Evolutionary conservation across 1,140 invertebrate species (phyloP), one percentile per base, ranked within the genome.

Genomic region (Teleopsis dalmanni): DNA sequence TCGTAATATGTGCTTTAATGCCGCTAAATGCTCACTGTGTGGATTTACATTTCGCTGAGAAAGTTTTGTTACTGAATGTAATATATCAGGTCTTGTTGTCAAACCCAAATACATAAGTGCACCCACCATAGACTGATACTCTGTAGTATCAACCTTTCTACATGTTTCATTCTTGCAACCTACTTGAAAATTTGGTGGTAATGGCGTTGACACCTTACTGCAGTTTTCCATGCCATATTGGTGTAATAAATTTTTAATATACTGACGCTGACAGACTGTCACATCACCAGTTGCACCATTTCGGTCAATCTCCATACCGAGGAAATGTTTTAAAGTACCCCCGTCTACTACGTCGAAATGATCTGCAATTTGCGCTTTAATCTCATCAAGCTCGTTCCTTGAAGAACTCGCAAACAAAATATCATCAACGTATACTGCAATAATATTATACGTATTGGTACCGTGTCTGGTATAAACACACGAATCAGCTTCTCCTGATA

Each of bases 1-100:
- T 43, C 59, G 55, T 25, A 72, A 55, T 16, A 73, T 52, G 25
- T 57, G 29, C 52, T 72, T 70, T 6, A 62, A 55, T 48, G 61
- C 57, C 51, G 48, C 52, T 61, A 63, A 71, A 50, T 73, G 72
- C 22, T 48, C 22, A 52, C 48, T 29, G 29, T 48, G 52, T 40
- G 56, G 64, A 38, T 51, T 53, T 26, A 52, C 59, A 18, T 64
- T 63, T 53, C 66, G 72, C 40, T 65, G 56, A 22, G 60, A 60
- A 8, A 72, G 47, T 42, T 60, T 59, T 33, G 48, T 57, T 2
- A 72, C 65, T 21, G 63, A 55, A 50, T 55, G 74, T 21, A 61
- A 54, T 35, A 75, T 65, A 55, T 75, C 72, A 27, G 71, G 72
- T 52, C 71, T 45, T 7, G 66, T 65, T 8, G 55, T 50, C 22